Base-by-base conservation (phyloP, 2,888 invertebrate species). In the Rutpela maculata region DNA sequence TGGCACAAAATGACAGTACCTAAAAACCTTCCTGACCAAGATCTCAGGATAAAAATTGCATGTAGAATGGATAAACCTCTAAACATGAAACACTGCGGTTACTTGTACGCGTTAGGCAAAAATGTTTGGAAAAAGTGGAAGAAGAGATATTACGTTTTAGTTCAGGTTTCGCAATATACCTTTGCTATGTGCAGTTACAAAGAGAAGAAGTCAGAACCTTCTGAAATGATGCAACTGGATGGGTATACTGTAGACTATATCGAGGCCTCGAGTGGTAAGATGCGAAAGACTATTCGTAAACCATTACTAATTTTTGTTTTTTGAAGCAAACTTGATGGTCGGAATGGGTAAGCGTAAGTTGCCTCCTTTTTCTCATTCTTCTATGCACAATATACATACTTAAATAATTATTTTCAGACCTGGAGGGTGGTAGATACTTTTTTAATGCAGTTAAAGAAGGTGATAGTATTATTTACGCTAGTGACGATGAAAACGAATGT, bases 51-150 rank as follows among this genome's bases (percentile, higher is more conserved):
- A 86, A 99, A 98, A 91, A 98, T 99, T 80, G 98, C 98, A 17
- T 98, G 99, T 88, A 93, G 99, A 81, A 98, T 99, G 95, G 99
- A 99, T 89, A 99, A 99, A 89, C 99, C 99, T 12, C 93, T 98
- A 81, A 99, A 99, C 89, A 97, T 99, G 97, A 99, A 99, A 89
- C 99, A 99, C 90, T 99, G 99, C 90, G 96, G 96, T 6, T 95
- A 97, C 89, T 92, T 98, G 65, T 97, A 96, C 90, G 96, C 97
- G n/a, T 93, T 97, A 86, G 97, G 99, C 68, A 98, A 99, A 91
- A 95, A 95, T 78, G 98, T 99, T 1, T 99, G 99, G 99, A 98
- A 99, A 88, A 99, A 99, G 89, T 99, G 99, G 99, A 99, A 99
- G 91, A 96, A 97, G 87, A 93, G 99, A 75, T 99, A 99, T 91